A percentile compares a stretch with the other conserved stretches of the same genome.
Conservation (phyloP, 2,113 vertebrate genomes). For the Mystacornis crossleyi region DNA sequence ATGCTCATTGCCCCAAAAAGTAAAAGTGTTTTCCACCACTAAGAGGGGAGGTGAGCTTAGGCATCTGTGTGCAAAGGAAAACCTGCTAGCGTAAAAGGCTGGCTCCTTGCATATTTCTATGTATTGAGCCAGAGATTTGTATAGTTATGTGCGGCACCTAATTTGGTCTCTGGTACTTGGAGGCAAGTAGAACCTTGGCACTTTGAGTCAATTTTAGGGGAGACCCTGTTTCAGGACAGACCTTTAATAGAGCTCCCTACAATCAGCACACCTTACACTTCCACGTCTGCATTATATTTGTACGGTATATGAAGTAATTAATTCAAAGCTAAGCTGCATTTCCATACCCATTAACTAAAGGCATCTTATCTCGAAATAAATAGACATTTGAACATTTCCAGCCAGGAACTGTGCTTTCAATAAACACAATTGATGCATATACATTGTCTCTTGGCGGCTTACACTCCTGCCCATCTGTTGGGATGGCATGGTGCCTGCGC, state of each 20-base stretch:
- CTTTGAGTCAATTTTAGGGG: background rate
- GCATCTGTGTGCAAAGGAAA: background rate
- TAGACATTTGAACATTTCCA: constrained; percentile 60
- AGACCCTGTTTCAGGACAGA: background rate
- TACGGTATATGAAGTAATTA: background rate
- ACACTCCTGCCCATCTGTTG: constrained; percentile 77
- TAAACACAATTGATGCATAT: constrained; percentile 73
- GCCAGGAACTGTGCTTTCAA: constrained; percentile 59
- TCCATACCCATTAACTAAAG: constrained; percentile 65
- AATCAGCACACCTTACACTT: background rate
- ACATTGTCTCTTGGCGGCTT: constrained; percentile 75
- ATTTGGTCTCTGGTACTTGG: background rate
- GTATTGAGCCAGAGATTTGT: background rate
- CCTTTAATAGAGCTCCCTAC: background rate
- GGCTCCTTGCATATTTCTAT: background rate
- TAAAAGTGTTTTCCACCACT: background rate
- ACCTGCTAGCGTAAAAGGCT: background rate
- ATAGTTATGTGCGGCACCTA: background rate
- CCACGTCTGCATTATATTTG: background rate
- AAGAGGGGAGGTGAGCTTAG: background rate
- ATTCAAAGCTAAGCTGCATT: background rate
- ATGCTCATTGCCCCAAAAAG: background rate
- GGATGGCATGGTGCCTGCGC: constrained; percentile 76
- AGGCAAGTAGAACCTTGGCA: background rate
- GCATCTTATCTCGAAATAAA: constrained; percentile 67